Evolutionary conservation across 2,888 invertebrate genomes (phyloP), one percentile per base, ranked within the genome.

Genomic region (Drosophila aldrichi): DNA sequence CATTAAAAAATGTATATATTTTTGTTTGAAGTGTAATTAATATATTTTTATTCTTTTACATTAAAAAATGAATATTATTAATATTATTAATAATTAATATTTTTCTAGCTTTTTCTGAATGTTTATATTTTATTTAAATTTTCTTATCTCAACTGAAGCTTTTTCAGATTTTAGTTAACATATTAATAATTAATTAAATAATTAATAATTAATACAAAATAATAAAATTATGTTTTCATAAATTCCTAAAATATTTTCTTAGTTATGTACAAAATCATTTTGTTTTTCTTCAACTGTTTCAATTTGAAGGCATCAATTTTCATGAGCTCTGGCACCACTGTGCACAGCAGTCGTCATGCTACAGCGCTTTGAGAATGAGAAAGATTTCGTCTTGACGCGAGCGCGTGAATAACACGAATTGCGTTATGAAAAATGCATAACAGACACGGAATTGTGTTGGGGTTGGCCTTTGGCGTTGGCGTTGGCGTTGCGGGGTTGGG

Each of bases 341-440:
- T 77, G 58, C 63, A 40, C 10, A 32, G 20, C 48, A 52, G 49
- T 55, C 25, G 2, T n/a, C 48, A 25, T 25, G 22, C 25, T 16
- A 16, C 2, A 46, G 22, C n/a, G 43, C 32, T 29, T 36, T 36
- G 51, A 22, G 51, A 41, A 49, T 43, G 58, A 36, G 51, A 32
- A 29, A 20, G 52, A 14, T 29, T 48, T 36, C 22, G 44, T 36
- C 54, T 58, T 72, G 72, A 67, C 46, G 54, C 60, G 40, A 51
- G 61, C 66, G 48, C 68, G 55, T 58, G 74, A 74, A 77, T 66
- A 78, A 78, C 77, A 79, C 73, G 73, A 69, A 76, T 55, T 77
- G 75, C 68, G 66, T 79, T 81, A 81, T 74, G 79, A 81, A 81
- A 74, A 76, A 73, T 79, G 77, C 67, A 78, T 60, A 68, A 64